A percentile compares a stretch with the other conserved stretches of the same genome.
phyloP scores from a whole-genome alignment of 2,797 vertebrate genomes.

The Monodelphis domestica region DNA sequence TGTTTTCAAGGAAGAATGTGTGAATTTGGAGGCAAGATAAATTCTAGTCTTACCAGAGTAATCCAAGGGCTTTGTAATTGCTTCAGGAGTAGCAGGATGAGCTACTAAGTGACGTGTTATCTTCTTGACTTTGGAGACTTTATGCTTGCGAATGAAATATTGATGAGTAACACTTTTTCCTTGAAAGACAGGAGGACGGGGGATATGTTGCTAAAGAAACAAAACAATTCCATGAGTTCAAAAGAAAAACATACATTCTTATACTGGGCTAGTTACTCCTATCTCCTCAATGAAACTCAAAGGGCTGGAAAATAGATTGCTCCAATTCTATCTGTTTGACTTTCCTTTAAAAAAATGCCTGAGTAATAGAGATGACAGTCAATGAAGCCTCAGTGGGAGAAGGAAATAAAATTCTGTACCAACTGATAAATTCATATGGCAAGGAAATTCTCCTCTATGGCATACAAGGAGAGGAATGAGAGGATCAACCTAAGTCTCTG shows the following conservation, averaged over 20 bases:
- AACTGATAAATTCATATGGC: slow-evolving; percentile 21
- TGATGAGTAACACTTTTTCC: slow-evolving; percentile 77
- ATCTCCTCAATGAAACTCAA: slow-evolving; percentile 54
- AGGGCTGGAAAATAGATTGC: slow-evolving; percentile 40
- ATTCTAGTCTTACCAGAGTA: slow-evolving; percentile 84
- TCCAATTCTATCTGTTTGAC: slow-evolving; percentile 39
- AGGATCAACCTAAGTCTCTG: not conserved
- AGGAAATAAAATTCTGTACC: not conserved
- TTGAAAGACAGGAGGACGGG: slow-evolving; percentile 70
- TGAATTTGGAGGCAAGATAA: not conserved
- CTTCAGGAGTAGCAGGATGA: slow-evolving; percentile 69
- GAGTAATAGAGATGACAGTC: not conserved
- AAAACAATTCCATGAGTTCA: slow-evolving; percentile 54
- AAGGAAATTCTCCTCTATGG: not conserved
- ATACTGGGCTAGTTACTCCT: not conserved
- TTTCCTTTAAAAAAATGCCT: slow-evolving; percentile 44
- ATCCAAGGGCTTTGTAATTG: slow-evolving; percentile 69
- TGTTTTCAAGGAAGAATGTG: not conserved
- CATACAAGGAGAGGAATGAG: not conserved
- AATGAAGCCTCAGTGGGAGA: not conserved
- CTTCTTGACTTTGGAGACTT: slow-evolving; percentile 71
- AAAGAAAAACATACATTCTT: not conserved
- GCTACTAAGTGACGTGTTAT: slow-evolving; percentile 73
- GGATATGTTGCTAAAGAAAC: slow-evolving; percentile 83
- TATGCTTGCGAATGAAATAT: slow-evolving; percentile 82